A percentile compares a stretch with the other conserved stretches of the same genome.
Conservation (phyloP, 2,113 vertebrate genomes). For the Dolichotis patagonum region DNA sequence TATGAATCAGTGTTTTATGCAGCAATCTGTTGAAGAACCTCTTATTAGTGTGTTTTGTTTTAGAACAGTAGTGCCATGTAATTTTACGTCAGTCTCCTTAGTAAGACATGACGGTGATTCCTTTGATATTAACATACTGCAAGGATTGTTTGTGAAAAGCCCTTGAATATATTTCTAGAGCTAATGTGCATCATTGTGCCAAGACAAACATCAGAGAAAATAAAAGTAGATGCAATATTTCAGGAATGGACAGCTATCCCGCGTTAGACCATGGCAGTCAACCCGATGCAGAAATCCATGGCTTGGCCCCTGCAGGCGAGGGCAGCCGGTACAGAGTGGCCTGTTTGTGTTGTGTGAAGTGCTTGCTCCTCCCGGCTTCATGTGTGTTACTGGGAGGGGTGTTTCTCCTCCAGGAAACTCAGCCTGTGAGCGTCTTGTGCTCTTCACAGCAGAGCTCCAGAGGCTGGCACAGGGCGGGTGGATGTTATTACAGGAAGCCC, state of each 20-base stretch:
- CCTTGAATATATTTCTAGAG: conserved; percentile 50
- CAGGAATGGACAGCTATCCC: background rate
- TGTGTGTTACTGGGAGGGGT: background rate
- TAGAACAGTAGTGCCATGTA: background rate
- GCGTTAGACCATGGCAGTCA: background rate
- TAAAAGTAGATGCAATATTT: conserved; percentile 55
- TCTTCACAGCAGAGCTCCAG: conserved; percentile 10
- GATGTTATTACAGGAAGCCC: conserved; percentile 42
- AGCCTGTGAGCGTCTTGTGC: conserved; percentile 1
- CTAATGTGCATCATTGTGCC: background rate
- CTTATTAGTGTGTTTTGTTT: conserved; percentile 8
- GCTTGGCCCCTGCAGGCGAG: background rate
- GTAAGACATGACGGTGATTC: background rate
- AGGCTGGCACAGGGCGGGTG: background rate
- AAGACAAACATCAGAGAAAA: background rate
- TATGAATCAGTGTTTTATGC: background rate
- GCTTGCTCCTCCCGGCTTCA: background rate
- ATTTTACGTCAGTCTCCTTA: conserved; percentile 21
- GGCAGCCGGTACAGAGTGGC: background rate
- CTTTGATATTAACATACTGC: background rate
- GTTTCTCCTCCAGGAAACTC: conserved; percentile 28
- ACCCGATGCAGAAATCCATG: background rate
- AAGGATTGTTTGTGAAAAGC: conserved; percentile 11
- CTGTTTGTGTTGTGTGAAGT: background rate
- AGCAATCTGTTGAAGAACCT: conserved; percentile 12